Evolutionary conservation across 1,140 invertebrate species (phyloP).

Genomic region (Camponotus vicinus): DNA sequence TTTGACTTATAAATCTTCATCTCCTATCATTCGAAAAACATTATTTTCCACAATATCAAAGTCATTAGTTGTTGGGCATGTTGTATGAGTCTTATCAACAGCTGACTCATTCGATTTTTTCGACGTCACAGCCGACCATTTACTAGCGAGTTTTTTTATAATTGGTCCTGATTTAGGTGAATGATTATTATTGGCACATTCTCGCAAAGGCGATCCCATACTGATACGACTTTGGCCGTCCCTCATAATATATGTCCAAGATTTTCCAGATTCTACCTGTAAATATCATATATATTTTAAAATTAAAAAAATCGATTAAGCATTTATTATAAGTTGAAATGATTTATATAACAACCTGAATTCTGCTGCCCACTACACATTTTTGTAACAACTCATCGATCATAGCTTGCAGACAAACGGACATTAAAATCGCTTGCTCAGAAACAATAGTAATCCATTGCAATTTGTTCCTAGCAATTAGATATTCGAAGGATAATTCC

Average conservation of each 20-base stretch:
- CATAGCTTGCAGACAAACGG: constrained; percentile 97
- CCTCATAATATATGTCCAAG: constrained; percentile 87
- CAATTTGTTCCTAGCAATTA: constrained; percentile 96
- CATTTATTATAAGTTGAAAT: constrained; percentile 56
- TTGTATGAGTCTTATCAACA: constrained; percentile 87
- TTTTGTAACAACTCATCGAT: constrained; percentile 97
- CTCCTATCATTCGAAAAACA: constrained; percentile 96
- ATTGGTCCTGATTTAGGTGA: constrained; percentile 82
- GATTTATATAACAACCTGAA: constrained; percentile 78
- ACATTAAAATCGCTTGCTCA: constrained; percentile 97
- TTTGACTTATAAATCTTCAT: constrained; percentile 92
- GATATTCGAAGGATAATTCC: constrained; percentile 98
- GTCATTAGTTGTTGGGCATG: constrained; percentile 86
- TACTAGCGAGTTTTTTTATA: constrained; percentile 84
- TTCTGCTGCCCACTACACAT: constrained; percentile 87
- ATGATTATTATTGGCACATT: constrained; percentile 72
- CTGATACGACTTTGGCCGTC: constrained; percentile 86
- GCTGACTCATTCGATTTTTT: constrained; percentile 82
- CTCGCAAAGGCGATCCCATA: constrained; percentile 75
- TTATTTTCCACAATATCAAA: constrained; percentile 93
- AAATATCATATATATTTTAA: constrained; percentile 56
- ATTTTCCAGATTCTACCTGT: constrained; percentile 77
- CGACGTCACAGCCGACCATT: constrained; percentile 81
- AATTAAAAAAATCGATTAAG: constrained; percentile 68
- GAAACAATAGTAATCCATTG: constrained; percentile 97